These are phyloP conservation scores for Strigamia transsilvanica DNA, from an alignment of 2,888 invertebrate genomes.

Conservation along the genomic window DNA sequence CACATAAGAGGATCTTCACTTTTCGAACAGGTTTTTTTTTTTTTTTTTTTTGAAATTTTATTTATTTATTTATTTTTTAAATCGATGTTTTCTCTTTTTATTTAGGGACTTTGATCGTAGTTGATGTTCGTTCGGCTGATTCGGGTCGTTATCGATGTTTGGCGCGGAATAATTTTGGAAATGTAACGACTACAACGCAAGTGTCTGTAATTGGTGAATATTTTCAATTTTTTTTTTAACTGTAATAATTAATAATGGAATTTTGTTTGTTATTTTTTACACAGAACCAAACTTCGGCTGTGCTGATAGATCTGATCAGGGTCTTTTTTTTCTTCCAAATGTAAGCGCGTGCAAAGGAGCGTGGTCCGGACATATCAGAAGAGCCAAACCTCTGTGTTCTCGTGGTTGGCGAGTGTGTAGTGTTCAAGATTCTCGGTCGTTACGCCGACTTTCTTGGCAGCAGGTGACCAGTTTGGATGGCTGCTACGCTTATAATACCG, in stretches of 20 bases:
- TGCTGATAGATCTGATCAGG: slow-evolving; percentile 1
- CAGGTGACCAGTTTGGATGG: background rate
- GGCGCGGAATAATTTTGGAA: background rate
- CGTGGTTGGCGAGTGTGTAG: background rate
- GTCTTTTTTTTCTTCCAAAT: slow-evolving; percentile 4
- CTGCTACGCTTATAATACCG: background rate
- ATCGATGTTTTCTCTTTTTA: background rate
- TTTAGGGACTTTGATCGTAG: slow-evolving; percentile 3
- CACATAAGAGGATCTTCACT: background rate
- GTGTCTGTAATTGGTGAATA: slow-evolving; percentile 9
- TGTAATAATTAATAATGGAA: no score
- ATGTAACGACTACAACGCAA: background rate
- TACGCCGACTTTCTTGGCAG: background rate
- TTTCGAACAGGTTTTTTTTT: slow-evolving; percentile 4
- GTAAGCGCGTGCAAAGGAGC: background rate
- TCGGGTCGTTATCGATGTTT: slow-evolving; percentile 16
- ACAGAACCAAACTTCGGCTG: slow-evolving; percentile 8
- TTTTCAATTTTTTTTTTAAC: background rate
- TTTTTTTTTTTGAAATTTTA: background rate
- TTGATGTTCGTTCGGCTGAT: slow-evolving; percentile 10
- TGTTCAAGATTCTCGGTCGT: background rate
- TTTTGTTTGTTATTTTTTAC: background rate
- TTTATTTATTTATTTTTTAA: background rate
- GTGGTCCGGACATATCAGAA: background rate
- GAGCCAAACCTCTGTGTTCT: background rate